These are phyloP conservation scores for Popillia japonica DNA, from an alignment of 1,140 invertebrate species.

Conservation along the genomic window DNA sequence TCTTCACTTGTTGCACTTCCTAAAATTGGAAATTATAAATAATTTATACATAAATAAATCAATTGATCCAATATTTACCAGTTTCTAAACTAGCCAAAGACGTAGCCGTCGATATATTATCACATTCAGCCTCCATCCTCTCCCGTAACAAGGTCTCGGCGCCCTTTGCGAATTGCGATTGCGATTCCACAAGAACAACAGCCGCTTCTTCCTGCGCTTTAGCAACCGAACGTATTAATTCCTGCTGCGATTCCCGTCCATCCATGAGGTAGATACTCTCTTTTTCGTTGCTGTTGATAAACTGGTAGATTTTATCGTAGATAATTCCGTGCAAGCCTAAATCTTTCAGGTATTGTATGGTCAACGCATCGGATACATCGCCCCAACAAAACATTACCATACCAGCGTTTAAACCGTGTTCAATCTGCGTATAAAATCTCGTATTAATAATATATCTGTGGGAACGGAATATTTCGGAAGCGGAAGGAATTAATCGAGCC, in stretches of 20 bases:
- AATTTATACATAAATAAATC: background rate
- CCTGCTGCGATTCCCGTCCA: conserved; percentile 77
- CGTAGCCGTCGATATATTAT: conserved; percentile 60
- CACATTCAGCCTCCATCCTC: conserved; percentile 55
- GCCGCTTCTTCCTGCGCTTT: conserved; percentile 59
- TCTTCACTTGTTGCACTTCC: too few relatives aligned
- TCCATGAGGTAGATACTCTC: conserved; percentile 83
- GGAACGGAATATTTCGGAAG: background rate
- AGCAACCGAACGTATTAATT: conserved; percentile 65
- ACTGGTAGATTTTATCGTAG: conserved; percentile 90
- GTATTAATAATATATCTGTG: background rate
- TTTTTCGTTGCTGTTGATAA: conserved; percentile 80
- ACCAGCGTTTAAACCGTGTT: conserved; percentile 77
- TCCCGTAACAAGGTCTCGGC: conserved; percentile 45
- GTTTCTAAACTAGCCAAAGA: conserved; percentile 60
- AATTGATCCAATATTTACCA: conserved; percentile 12
- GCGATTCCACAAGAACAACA: conserved; percentile 37
- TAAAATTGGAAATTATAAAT: background rate
- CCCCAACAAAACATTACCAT: conserved; percentile 96
- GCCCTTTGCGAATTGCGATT: background rate
- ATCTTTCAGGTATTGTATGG: conserved; percentile 85
- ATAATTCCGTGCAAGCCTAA: conserved; percentile 92
- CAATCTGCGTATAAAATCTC: conserved; percentile 62
- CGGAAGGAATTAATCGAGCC: background rate
- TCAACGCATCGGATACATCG: conserved; percentile 89